These are phyloP conservation scores for Callionymus lyra DNA, from an alignment of 2,113 vertebrate species.

Conservation along the genomic window DNA sequence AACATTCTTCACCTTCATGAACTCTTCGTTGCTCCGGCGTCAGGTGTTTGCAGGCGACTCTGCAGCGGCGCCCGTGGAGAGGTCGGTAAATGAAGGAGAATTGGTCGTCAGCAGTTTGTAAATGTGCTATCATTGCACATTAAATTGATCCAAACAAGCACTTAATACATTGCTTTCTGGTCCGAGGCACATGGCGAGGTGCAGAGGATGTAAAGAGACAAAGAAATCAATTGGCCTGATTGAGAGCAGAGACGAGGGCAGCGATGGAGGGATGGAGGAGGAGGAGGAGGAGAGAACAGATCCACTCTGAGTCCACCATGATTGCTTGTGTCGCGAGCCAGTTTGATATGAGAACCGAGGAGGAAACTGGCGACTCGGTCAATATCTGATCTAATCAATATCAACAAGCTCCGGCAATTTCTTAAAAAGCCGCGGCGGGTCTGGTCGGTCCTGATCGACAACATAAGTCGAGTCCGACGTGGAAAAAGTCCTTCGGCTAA, in stretches of 20 bases:
- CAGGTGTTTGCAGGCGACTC: conserved; percentile 17
- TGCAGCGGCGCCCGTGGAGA: conserved; percentile 11
- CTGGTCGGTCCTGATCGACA: conserved; percentile 18
- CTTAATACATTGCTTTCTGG: conserved; percentile 66
- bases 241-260: conserved; percentile 12
- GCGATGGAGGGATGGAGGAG: conserved; percentile 2
- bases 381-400: conserved; percentile 55
- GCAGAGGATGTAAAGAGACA: conserved; percentile 26
- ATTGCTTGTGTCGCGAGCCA: conserved; percentile 43
- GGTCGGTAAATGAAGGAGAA: conserved; percentile 51
- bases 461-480: neutral
- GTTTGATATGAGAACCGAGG: conserved; percentile 36
- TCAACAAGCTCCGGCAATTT: conserved; percentile 25
- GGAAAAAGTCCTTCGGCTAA: conserved; percentile 2
- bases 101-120: conserved; percentile 61
- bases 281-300: conserved; percentile 10
- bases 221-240: conserved; percentile 51
- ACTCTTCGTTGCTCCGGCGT: too few species aligned
- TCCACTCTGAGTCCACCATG: conserved; percentile 33
- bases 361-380: conserved; percentile 38
- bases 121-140: conserved; percentile 68
- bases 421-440: conserved; percentile 22
- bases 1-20: too few species aligned
- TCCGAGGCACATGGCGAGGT: conserved; percentile 31
- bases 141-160: conserved; percentile 72